Evolutionary conservation across 1,140 invertebrate genomes (phyloP).

Genomic region (Eubasilissa regina): DNA sequence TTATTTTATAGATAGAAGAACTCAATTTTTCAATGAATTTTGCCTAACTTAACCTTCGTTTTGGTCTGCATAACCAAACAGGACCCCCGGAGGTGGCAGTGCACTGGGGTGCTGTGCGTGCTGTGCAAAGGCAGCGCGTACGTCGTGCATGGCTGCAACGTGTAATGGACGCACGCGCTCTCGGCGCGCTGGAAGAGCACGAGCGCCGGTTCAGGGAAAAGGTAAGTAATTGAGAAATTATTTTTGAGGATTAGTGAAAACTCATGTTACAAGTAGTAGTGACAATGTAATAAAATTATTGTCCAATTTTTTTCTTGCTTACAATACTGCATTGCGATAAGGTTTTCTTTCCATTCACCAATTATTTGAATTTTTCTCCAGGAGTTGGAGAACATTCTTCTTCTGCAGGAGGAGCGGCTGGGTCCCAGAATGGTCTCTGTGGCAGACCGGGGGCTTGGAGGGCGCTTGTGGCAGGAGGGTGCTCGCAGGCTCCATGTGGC

Average conservation of each 20-base stretch:
- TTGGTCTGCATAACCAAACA: neutral
- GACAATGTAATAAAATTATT: no score
- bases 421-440: constrained; percentile 1
- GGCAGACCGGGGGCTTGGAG: neutral
- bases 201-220: neutral
- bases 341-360: no score
- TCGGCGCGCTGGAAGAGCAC: neutral
- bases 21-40: no score
- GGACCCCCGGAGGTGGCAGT: constrained; percentile 24
- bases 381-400: constrained; percentile 29
- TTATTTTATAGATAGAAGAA: no score
- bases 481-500: neutral
- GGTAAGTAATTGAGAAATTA: neutral
- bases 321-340: no score
- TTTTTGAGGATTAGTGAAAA: no score
- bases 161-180: neutral
- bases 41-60: no score
- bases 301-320: no score
- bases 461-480: neutral
- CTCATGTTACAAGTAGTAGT: no score
- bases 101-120: constrained; percentile 25
- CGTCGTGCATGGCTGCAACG: constrained; percentile 8
- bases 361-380: neutral
- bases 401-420: constrained; percentile 12
- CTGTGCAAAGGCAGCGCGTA: constrained; percentile 37